Evolutionary conservation across 2,113 vertebrate species (phyloP).

Genomic region (Rafetus swinhoei): DNA sequence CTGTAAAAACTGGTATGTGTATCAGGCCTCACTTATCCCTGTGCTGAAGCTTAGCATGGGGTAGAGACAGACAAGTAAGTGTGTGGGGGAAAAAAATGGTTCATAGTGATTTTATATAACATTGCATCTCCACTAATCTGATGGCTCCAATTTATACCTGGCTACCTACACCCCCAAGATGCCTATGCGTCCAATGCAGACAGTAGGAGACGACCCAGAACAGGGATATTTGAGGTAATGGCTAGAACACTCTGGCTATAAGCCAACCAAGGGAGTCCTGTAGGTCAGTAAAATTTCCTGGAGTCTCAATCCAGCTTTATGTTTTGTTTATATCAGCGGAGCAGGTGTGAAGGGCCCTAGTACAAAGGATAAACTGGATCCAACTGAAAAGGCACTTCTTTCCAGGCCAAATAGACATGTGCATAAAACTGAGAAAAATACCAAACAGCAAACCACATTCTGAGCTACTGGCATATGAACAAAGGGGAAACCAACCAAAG

Average conservation of each 20-base stretch:
- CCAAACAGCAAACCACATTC: neutral
- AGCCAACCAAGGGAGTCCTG: neutral
- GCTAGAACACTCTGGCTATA: neutral
- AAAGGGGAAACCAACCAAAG: neutral
- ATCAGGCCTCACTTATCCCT: neutral
- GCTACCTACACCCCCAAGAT: neutral
- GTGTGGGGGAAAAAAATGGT: neutral
- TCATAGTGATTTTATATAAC: accelerated
- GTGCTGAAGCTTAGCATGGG: neutral
- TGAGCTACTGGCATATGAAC: neutral
- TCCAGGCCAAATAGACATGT: neutral
- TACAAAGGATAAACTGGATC: neutral
- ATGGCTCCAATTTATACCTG: no score
- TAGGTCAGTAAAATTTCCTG: neutral
- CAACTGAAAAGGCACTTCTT: neutral
- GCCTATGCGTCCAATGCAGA: neutral
- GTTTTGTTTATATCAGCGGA: neutral
- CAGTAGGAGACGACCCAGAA: neutral
- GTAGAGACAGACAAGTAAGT: neutral
- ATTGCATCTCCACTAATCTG: neutral
- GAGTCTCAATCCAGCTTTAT: neutral
- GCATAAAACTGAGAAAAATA: no score
- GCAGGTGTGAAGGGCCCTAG: neutral
- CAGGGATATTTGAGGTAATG: neutral
- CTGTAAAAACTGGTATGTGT: neutral